These are phyloP conservation scores for Hyperopisus bebe DNA, from an alignment of 2,113 vertebrate species.

Conservation along the genomic window DNA sequence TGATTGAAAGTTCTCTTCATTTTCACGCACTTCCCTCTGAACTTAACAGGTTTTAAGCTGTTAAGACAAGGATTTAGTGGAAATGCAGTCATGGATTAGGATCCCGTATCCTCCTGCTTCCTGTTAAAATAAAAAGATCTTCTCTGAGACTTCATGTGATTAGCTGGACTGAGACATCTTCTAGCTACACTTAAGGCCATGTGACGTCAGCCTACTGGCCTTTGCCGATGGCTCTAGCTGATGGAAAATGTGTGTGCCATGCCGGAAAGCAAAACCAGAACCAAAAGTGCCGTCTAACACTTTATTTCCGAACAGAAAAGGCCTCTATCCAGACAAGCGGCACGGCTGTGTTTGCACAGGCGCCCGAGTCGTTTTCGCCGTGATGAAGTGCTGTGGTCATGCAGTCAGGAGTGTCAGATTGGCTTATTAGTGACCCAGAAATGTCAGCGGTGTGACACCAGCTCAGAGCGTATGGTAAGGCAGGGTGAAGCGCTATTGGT, in stretches of 20 bases:
- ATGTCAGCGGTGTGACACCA: background rate
- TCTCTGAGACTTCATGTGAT: background rate
- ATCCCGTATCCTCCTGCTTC: background rate
- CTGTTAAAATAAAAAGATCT: conserved; percentile 25
- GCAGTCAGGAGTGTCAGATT: background rate
- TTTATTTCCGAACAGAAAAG: background rate
- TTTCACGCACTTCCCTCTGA: background rate
- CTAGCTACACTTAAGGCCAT: background rate
- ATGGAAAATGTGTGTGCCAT: background rate
- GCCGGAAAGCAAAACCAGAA: background rate
- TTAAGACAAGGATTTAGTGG: background rate
- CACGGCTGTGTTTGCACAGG: background rate
- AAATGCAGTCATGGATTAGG: conserved; percentile 5
- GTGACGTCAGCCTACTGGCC: background rate
- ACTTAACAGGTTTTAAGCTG: background rate
- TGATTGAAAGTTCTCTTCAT: background rate
- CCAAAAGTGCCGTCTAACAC: background rate
- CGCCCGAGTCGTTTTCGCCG: background rate
- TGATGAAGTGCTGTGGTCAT: background rate
- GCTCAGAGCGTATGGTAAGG: background rate
- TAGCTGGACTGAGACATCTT: background rate
- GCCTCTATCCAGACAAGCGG: background rate
- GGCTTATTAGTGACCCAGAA: background rate
- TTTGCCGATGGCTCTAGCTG: background rate
- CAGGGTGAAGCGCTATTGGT: background rate